Percentiles rank a stretch among this genome's conserved stretches.
These are phyloP conservation scores for Patella vulgata DNA, from an alignment of 1,140 invertebrate species.

Conservation along the genomic window DNA sequence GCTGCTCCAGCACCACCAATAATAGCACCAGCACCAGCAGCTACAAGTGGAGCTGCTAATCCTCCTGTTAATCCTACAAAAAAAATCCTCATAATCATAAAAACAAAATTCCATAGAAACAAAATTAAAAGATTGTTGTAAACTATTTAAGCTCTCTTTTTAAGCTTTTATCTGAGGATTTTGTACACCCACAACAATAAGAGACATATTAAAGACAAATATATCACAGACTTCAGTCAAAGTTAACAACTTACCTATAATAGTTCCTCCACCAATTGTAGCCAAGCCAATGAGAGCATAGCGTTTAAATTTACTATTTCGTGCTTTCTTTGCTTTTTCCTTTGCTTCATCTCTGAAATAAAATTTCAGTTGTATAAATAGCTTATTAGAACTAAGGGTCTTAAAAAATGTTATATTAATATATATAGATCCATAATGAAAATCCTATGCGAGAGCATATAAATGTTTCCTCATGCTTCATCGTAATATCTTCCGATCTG, in stretches of 20 bases:
- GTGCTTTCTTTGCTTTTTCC: constrained; percentile 64
- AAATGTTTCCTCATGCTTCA: too few species aligned
- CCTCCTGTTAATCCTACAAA: constrained; percentile 72
- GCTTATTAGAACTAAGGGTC: background rate
- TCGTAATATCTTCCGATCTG: too few species aligned
- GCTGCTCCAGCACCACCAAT: constrained; percentile 71
- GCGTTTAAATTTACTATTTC: constrained; percentile 73
- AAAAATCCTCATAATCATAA: background rate
- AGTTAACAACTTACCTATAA: constrained; percentile 72
- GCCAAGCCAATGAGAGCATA: constrained; percentile 75
- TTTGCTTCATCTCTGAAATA: constrained; percentile 65
- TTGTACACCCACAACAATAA: too few species aligned
- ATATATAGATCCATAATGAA: too few species aligned
- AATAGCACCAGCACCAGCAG: constrained; percentile 72
- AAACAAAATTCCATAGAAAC: too few species aligned
- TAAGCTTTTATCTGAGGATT: too few species aligned
- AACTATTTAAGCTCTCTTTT: too few species aligned
- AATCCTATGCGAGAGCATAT: too few species aligned
- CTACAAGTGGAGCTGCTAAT: constrained; percentile 76
- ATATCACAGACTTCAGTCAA: too few species aligned
- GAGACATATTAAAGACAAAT: too few species aligned
- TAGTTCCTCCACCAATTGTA: constrained; percentile 74
- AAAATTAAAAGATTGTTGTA: too few species aligned
- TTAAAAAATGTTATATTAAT: too few species aligned
- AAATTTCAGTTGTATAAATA: constrained; percentile 12